These are phyloP conservation scores for Acanthisitta chloris DNA, from an alignment of 2,113 vertebrate species.

Conservation along the genomic window DNA sequence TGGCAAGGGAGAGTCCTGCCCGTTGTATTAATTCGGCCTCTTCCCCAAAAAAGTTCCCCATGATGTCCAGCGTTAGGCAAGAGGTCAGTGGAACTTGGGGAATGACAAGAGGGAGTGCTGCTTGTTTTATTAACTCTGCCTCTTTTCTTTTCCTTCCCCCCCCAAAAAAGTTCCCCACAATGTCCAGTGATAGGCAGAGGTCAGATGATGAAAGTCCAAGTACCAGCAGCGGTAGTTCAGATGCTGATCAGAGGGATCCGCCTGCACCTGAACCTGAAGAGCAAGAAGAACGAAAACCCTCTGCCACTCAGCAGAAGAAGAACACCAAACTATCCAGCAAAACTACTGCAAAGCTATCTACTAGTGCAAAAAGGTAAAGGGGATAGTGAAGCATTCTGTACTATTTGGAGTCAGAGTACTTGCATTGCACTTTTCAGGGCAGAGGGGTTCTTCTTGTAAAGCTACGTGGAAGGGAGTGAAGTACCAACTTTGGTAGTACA, in stretches of 20 bases:
- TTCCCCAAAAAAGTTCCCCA: constrained; percentile 31
- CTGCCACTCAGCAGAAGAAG: constrained; percentile 89
- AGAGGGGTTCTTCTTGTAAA: background rate
- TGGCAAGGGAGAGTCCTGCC: background rate
- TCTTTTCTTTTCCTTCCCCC: background rate
- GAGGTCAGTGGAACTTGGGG: constrained; percentile 69
- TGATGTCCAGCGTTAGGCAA: constrained; percentile 88
- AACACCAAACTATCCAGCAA: constrained; percentile 90
- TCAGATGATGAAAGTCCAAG: constrained; percentile 91
- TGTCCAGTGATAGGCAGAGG: constrained; percentile 91
- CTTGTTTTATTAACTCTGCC: constrained; percentile 2
- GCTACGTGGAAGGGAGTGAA: background rate
- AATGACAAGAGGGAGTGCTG: background rate
- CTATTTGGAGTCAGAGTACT: background rate
- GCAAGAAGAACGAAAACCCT: constrained; percentile 87
- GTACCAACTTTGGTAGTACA: background rate
- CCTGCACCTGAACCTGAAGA: constrained; percentile 87
- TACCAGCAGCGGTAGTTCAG: constrained; percentile 91
- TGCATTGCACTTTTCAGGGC: background rate
- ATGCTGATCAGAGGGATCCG: constrained; percentile 89
- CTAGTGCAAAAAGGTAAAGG: constrained; percentile 90
- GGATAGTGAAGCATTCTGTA: background rate
- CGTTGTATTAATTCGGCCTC: constrained; percentile 1
- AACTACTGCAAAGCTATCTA: constrained; percentile 91
- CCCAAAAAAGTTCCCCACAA: constrained; percentile 70